phyloP scores from a whole-genome alignment of 1,140 invertebrate species.

The Calycopis cecrops region DNA sequence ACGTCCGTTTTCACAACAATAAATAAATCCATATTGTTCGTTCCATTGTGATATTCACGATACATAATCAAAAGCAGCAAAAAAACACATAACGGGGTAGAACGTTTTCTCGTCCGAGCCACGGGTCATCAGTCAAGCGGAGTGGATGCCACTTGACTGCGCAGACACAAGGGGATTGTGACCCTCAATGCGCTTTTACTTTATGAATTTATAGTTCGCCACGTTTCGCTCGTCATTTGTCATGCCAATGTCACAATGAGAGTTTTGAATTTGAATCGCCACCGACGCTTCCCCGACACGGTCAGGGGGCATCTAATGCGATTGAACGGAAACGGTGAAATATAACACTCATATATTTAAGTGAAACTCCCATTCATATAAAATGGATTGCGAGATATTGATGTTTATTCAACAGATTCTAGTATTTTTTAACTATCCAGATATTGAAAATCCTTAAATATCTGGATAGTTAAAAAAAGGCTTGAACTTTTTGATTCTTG shows the following conservation, averaged over 20 bases:
- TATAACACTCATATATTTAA: not conserved
- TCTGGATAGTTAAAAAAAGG: too few relatives aligned
- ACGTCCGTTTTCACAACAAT: too few relatives aligned
- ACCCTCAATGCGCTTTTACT: conserved; percentile 59
- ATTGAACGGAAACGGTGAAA: not conserved
- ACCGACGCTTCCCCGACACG: conserved; percentile 1
- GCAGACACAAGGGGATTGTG: conserved; percentile 53
- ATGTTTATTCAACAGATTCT: conserved; percentile 1
- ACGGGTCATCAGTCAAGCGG: conserved; percentile 61
- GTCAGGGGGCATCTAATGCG: conserved; percentile 4
- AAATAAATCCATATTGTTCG: too few relatives aligned
- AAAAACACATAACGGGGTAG: conserved; percentile 22
- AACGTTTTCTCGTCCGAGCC: conserved; percentile 41
- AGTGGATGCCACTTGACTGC: conserved; percentile 53
- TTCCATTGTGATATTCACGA: not conserved
- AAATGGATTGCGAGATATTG: conserved; percentile 1
- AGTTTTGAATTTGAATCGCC: conserved; percentile 38
- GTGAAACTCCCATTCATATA: not conserved
- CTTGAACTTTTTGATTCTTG: too few relatives aligned
- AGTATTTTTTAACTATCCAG: too few relatives aligned
- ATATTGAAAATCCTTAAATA: too few relatives aligned
- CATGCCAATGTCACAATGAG: conserved; percentile 41
- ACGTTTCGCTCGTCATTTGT: conserved; percentile 54
- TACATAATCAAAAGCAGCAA: conserved; percentile 5
- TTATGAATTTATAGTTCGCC: conserved; percentile 58